Base-by-base conservation (phyloP, 2,113 vertebrate genomes). In the Dissostichus mawsoni region DNA sequence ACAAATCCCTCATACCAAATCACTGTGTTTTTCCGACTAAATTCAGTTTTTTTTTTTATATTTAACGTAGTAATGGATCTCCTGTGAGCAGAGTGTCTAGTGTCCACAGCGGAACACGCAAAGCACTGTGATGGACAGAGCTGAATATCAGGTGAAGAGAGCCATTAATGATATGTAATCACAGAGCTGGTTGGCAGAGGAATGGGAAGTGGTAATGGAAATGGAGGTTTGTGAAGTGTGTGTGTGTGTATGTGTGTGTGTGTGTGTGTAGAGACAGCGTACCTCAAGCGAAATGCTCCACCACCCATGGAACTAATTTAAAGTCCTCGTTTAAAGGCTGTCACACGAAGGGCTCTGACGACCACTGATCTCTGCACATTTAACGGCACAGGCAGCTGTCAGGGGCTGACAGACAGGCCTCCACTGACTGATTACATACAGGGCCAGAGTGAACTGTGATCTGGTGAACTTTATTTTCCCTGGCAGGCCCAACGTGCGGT, bases 401-500 rank as follows among this genome's bases (percentile, higher is more conserved):
- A 90, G 82, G 56, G 51, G 66, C 82, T 91, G 92, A 93, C 90
- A 92, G 92, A 92, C 90, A 89, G 88, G 82, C 79, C 79, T 81
- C 91, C 91, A 77, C 90, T 94, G 93, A 94, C 89, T 95, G 92
- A 95, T 95, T 94, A 92, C 90, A 92, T 79, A 89, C 88, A 76
- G 89, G 82, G 88, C 87, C 84, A 47, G 86, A 84, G 81, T 92
- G 92, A 93, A 94, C 92, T 92, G 92, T 91, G 93, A 93, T 94
- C 94, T 83, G 90, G 92, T 92, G 92, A 95, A 95, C 94, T 94
- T 94, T 93, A 95, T 94, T 94, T 92, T 93, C 85, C 81, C 76
- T 93, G 92, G 93, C 93, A 94, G 93, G 86, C 78, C 83, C 83
- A 90, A 94, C 92, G 92, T 93, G 92, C 72, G 36, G 63, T 66